Base-by-base conservation (phyloP, 2,113 vertebrate species). In the Megaleporinus macrocephalus region DNA sequence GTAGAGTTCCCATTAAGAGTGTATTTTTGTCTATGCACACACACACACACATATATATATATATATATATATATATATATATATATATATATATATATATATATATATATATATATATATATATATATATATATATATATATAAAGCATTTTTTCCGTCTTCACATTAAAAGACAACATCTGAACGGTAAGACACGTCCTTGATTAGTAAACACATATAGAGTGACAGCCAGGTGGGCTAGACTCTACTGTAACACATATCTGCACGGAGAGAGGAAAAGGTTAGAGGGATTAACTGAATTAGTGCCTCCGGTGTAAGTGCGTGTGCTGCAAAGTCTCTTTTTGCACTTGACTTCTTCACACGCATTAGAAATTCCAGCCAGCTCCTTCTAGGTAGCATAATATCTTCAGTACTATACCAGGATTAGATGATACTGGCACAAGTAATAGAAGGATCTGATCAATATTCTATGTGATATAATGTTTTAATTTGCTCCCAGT, bases 201-300 rank as follows among this genome's bases (percentile, higher is more conserved):
- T 47, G 74, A 55, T 44, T 2, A 27, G 59, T 44, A 78, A 47
- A 49, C 78, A 75, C 44, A 72, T 62, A 26, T 30, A 55, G 49
- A 73, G 59, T 29, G 53, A 22, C 65, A 41, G 63, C n/a, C 18
- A 79, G 61, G 70, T 55, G 68, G 57, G 24, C 57, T n/a, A n/a
- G n/a, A n/a, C n/a, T 61, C n/a, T 61, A 18, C 22, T 49, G 57
- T 65, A 73, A 69, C 24, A 53, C 57, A 71, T 71, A 18, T 76
- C 26, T 15, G 27, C 44, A 24, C 16, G 53, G 44, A 55, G 22
- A 76, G 24, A 76, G 59, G 18, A 69, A 70, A 73, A 30, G 53
- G 24, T 55, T 47, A 36, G 44, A 6, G 4, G 47, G 41, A 79
- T 75, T 79, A 72, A 73, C 15, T 72, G 59, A 78, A 85, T 85